Base-by-base conservation (phyloP, 2,888 invertebrate species). In the Drosophila pegasa region DNA sequence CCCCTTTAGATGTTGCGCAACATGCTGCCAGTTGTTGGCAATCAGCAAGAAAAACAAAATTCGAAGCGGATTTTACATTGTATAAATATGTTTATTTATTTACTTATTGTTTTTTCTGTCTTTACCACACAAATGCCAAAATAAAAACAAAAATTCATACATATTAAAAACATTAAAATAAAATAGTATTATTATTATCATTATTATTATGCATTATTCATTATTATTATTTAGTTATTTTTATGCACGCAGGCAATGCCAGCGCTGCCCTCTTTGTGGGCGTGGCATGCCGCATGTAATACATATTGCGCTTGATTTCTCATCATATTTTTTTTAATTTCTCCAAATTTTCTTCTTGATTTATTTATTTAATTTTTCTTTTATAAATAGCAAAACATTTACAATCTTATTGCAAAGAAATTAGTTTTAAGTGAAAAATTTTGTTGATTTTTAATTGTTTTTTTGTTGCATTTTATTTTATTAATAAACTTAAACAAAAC, bases 321-420 rank as follows among this genome's bases (percentile, higher is more conserved):
- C 38, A 47, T 67, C 25, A 3, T 20, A 58, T 37, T 35, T 48
- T 66, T 64, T 69, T 70, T 52, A 18, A 31, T 56, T 61, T 61
- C 59, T 61, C 50, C 9, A 50, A 33, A 35, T 58, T 69, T 64
- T 45, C 22, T 20, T 33, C 33, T 25, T 25, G 3, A 12, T 12
- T 33, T 10, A 12, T 33, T 33, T 12, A 12, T 33, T 33, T 33
- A 12, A 10, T 57, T 50, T 57, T 33, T 55, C 29, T 51, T 65
- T 45, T 82, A 80, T 81, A 87, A 87, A 89, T 88, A 86, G 75
- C 70, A 86, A 84, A 89, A 88, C 78, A 88, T 89, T 75, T 90
- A 90, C 90, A 88, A 90, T 90, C 88, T 88, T 88, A 88, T 88
- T 88, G 88, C 90, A 79, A 71, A 75, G 70, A 59, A 78, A 18